A percentile compares a stretch with the other conserved stretches of the same genome.
Conservation (phyloP, 2,888 invertebrate genomes). For the Habroteleia sp. region DNA sequence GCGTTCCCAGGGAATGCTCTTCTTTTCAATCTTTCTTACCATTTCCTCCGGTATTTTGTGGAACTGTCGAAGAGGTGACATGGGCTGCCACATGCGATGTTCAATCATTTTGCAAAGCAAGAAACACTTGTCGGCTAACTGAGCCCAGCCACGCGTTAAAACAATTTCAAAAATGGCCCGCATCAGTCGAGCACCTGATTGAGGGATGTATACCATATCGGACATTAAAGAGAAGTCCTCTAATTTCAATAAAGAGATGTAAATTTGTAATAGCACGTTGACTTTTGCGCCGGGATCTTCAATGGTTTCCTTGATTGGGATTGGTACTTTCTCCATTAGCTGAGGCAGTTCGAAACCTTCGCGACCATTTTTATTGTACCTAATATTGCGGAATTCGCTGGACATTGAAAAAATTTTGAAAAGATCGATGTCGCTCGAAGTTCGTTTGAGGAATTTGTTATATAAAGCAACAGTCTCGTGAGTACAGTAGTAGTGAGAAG, state of each 20-base stretch:
- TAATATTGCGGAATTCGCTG: conserved; percentile 95
- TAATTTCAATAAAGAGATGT: conserved; percentile 98
- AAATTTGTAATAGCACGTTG: conserved; percentile 97
- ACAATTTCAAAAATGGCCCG: conserved; percentile 99
- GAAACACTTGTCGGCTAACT: conserved; percentile 96
- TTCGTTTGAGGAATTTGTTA: conserved; percentile 97
- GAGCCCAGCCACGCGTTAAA: conserved; percentile 95
- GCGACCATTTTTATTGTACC: conserved; percentile 91
- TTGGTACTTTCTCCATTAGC: conserved; percentile 95
- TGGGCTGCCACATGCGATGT: conserved; percentile 99
- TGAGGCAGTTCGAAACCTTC: conserved; percentile 98
- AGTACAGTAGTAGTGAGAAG: conserved; percentile 99
- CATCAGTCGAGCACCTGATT: conserved; percentile 96
- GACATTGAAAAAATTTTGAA: conserved; percentile 99
- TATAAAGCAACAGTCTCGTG: conserved; percentile 98
- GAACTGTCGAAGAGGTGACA: conserved; percentile 98
- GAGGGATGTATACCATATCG: conserved; percentile 99
- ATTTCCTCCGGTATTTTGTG: conserved; percentile 98
- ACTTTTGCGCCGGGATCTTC: conserved; percentile 99
- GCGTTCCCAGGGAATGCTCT: conserved; percentile 96
- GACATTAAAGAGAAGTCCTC: conserved; percentile 99
- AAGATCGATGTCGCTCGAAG: conserved; percentile 97
- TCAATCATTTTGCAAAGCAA: conserved; percentile 99
- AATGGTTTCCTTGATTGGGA: conserved; percentile 99
- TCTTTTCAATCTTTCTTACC: conserved; percentile 98